These are phyloP conservation scores for Epizoanthus scotinus DNA, from an alignment of 92 coral and sea anemone genomes.

Conservation along the genomic window DNA sequence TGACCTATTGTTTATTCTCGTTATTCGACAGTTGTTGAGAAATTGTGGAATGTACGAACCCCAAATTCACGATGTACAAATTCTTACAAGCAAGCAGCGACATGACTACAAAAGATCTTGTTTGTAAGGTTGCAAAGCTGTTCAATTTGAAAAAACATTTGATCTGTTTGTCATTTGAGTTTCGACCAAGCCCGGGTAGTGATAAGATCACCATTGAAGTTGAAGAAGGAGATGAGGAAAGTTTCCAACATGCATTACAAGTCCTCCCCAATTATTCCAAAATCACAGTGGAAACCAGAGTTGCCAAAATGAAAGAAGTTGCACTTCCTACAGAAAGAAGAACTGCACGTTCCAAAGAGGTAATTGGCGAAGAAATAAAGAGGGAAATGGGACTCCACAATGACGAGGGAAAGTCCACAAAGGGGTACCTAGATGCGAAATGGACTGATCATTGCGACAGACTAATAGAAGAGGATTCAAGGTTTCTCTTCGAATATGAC, in stretches of 20 bases:
- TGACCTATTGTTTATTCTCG: too few species aligned
- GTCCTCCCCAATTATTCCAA: too few species aligned
- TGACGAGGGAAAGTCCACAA: conserved; percentile 40
- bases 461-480: conserved; percentile 38
- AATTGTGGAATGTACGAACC: conserved; percentile 49
- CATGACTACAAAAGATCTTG: conserved; percentile 50
- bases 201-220: neutral
- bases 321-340: too few species aligned
- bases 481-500: conserved; percentile 36
- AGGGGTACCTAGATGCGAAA: conserved; percentile 43
- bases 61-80: conserved; percentile 48
- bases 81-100: conserved; percentile 39
- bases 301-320: too few species aligned
- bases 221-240: too few species aligned
- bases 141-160: conserved; percentile 41
- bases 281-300: too few species aligned
- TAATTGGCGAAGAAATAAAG: conserved; percentile 46
- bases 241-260: too few species aligned
- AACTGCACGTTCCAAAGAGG: conserved; percentile 7
- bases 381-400: conserved; percentile 55
- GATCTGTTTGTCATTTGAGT: conserved; percentile 41
- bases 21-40: conserved; percentile 33
- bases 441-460: conserved; percentile 49
- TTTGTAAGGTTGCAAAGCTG: conserved; percentile 46
- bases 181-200: conserved; percentile 37